Base-by-base conservation (phyloP, 2,113 vertebrate species). In the Podarcis cretensis region DNA sequence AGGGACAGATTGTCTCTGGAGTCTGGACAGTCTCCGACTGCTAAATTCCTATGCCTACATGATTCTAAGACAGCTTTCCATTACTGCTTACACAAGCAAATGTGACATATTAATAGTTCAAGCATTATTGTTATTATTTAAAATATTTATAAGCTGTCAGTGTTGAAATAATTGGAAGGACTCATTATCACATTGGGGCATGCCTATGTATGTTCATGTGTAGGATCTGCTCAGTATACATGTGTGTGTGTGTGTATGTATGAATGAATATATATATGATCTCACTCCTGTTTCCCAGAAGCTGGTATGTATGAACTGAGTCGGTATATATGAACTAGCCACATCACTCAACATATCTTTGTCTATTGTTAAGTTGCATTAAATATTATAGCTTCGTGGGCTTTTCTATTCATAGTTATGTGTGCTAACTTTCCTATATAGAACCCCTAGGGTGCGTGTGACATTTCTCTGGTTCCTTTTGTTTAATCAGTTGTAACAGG, bases 401-500 rank as follows among this genome's bases (percentile, higher is more conserved):
- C 77, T 59, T 74, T 73, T 82, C 18, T 23, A 88, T 83, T 88
- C 80, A 65, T 76, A 37, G 16, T 88, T 65, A 32, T 23, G 32
- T 73, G 30, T 57, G 16, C 43, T 69, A 87, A 81, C 78, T 81
- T 87, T 87, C 48, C 32, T 40, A 65, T 43, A 23, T 16, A 43
- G 27, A 76, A 66, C 57, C 80, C 57, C 57, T 82, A 82, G 87
- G 80, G 80, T 66, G 48, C 32, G 6, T 16, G 16, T 88, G 80
- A 83, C 87, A 88, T 88, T 88, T 82, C 20, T 82, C 20, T 32
- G 54, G 20, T 75, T 63, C 54, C 65, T 82, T 88, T 75, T 65
- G 57, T 88, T 87, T 88, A 82, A 83, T 88, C 87, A 75, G 35
- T 75, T 75, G 10, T 88, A 83, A 88, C 63, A 73, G 69, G 57